Base-by-base conservation (phyloP, 2,113 vertebrate species). In the Dinomys branickii region DNA sequence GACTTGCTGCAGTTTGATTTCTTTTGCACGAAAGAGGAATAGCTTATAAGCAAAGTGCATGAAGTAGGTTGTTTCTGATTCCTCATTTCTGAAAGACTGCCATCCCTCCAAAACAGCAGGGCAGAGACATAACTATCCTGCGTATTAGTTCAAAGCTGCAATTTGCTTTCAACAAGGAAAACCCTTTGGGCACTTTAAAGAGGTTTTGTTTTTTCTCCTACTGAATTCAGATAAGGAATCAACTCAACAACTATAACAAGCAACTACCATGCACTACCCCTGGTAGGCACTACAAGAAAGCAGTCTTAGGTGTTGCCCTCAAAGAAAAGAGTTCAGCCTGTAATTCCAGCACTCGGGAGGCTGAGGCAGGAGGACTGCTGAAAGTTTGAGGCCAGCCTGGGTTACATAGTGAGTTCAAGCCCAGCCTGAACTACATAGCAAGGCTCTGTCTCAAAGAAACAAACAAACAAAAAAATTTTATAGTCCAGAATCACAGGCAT, bases 81-180 rank as follows among this genome's bases (percentile, higher is more conserved):
- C 19, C 16, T 33, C 20, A 63, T 83, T 92, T 96, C 90, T 85
- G 91, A 93, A 88, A 13, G 11, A 90, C 28, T 75, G 28, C 33
- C 44, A 30, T 78, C 82, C 75, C 81, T 85, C 82, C 44, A 88
- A 94, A 95, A 78, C 30, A 92, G 14, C 78, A 65, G 12, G 33
- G 35, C 58, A 90, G 13, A 56, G 73, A 84, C 81, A 69, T 63
- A 94, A 96, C 90, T 88, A 94, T 65, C 54, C 90, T n/a, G 63
- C 41, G 86, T 90, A 97, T 88, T 92, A 85, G 78, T 95, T 88
- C 92, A 95, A 94, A 88, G 44, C 77, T 94, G 20, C 50, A 73
- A 67, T 93, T 95, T 93, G 77, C 61, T 91, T 97, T 86, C 81
- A 77, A 67, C 85, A 95, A 95, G 38, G 26, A 94, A 94, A 97